Conservation (phyloP, 2,113 vertebrate genomes). For the Leuciscus idus region DNA sequence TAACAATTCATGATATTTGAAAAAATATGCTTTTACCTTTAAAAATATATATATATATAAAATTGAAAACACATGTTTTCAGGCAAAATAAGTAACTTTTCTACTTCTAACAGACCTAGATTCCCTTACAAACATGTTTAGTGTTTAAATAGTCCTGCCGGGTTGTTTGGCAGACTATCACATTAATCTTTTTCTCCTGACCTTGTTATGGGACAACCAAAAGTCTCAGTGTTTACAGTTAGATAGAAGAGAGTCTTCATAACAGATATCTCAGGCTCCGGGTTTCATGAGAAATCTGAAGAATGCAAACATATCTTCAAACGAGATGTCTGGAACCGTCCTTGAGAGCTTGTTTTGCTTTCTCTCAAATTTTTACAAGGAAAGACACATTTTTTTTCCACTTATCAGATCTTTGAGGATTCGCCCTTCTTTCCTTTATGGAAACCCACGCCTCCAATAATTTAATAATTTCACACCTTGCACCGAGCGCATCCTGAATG, state of each 20-base stretch:
- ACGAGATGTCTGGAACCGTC: conserved; percentile 30
- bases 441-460: not conserved
- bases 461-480: conserved; percentile 32
- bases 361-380: not conserved
- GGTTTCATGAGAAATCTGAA: conserved; percentile 10
- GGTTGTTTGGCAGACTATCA: conserved; percentile 27
- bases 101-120: not conserved
- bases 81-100: not conserved
- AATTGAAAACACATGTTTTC: not conserved
- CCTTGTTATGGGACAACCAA: conserved; percentile 34
- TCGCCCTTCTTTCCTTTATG: not conserved
- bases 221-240: conserved; percentile 25
- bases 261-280: conserved; percentile 30
- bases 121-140: conserved; percentile 9
- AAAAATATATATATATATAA: too few relatives aligned
- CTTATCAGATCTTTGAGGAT: conserved; percentile 22
- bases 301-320: conserved; percentile 28
- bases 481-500: not conserved
- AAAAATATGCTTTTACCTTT: not conserved
- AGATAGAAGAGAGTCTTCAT: conserved; percentile 19
- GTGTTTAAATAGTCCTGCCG: conserved; percentile 11
- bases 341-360: conserved; percentile 34
- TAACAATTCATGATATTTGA: too few relatives aligned
- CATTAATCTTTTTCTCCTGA: conserved; percentile 17
- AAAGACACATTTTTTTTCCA: not conserved